Conservation (phyloP, 2,113 vertebrate species). For the Pleuronectes platessa region DNA sequence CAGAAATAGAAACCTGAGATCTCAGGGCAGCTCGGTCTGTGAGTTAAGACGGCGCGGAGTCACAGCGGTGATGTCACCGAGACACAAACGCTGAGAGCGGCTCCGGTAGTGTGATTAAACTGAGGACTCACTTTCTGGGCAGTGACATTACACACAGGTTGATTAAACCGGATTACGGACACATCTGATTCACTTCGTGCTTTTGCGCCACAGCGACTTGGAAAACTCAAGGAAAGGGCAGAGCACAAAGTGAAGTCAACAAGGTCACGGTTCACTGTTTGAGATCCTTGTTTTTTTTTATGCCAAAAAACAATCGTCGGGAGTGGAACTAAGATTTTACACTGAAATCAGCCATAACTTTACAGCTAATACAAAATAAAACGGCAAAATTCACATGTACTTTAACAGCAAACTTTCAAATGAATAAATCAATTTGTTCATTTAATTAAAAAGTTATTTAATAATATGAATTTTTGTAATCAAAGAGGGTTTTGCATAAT, state of each 20-base stretch:
- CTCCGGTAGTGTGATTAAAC: background rate
- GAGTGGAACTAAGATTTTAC: background rate
- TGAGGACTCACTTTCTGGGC: conserved; percentile 2
- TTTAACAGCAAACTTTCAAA: background rate
- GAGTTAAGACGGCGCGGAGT: background rate
- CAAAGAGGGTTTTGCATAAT: too few relatives aligned
- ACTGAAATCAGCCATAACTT: background rate
- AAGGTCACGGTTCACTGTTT: background rate
- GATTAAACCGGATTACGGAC: conserved; percentile 40
- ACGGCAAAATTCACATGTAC: background rate
- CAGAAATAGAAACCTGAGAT: background rate
- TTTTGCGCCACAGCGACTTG: conserved; percentile 2
- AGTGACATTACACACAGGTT: conserved; percentile 27
- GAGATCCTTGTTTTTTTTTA: conserved; percentile 6
- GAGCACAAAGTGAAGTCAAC: conserved; percentile 26
- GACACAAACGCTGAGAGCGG: background rate
- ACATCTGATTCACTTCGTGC: conserved; percentile 39
- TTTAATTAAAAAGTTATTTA: too few relatives aligned
- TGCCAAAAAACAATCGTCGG: background rate
- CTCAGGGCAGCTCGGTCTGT: background rate
- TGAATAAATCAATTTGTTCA: background rate
- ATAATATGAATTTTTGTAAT: too few relatives aligned
- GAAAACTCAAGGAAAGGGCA: background rate
- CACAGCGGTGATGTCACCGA: background rate
- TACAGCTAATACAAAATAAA: background rate